A percentile compares a stretch with the other conserved stretches of the same genome.
These are phyloP conservation scores for Trididemnum nubilum DNA, from an alignment of 23 tunicate genomes.

Conservation along the genomic window DNA sequence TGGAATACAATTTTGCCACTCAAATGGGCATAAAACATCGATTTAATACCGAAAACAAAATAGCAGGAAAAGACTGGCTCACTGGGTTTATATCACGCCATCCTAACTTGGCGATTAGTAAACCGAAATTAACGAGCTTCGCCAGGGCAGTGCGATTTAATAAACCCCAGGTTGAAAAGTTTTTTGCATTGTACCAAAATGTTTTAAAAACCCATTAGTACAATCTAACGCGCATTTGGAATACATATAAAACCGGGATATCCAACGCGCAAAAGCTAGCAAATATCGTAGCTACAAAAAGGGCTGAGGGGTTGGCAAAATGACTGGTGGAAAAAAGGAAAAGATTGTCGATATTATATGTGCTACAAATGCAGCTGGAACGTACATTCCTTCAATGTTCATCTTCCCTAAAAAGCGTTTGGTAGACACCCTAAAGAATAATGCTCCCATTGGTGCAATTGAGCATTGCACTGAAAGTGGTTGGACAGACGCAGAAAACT, in stretches of 20 bases:
- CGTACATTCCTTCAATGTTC: conserved; percentile 7
- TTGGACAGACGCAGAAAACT: conserved; percentile 8
- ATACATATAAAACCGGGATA: conserved; percentile 21
- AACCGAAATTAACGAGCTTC: conserved; percentile 2
- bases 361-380: conserved; percentile 8
- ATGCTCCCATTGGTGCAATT: conserved; percentile 30
- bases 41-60: conserved; percentile 24
- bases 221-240: neutral
- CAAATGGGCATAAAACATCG: conserved; percentile 10
- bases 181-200: neutral
- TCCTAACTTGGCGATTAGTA: conserved; percentile 15
- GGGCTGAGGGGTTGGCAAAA: conserved; percentile 16
- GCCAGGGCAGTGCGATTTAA: conserved; percentile 25
- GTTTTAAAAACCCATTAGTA: neutral
- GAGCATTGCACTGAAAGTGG: conserved; percentile 10
- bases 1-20: conserved; percentile 18
- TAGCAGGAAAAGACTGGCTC: conserved; percentile 27
- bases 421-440: conserved; percentile 11
- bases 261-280: neutral
- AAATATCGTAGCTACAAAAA: conserved; percentile 3
- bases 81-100: conserved; percentile 1
- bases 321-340: conserved; percentile 15
- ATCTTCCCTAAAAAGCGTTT: conserved; percentile 9
- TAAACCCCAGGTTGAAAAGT: neutral
- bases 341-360: conserved; percentile 21